Conservation (phyloP, 2,797 vertebrate species). For the Bovichtus variegatus region DNA sequence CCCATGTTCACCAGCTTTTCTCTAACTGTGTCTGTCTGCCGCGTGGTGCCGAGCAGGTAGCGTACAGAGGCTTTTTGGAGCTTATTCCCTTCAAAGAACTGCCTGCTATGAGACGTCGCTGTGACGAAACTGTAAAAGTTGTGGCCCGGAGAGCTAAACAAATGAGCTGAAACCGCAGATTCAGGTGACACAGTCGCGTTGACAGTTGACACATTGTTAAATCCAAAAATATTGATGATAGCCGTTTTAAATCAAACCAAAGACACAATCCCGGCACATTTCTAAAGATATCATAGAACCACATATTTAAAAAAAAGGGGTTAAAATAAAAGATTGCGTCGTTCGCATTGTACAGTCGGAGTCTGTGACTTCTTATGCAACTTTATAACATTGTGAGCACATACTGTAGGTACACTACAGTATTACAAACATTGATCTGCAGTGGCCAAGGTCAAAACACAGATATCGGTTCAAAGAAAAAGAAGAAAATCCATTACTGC, state of each 20-base stretch:
- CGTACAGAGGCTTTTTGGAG: not conserved
- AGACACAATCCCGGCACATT: not conserved
- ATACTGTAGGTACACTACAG: no score
- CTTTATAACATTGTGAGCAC: no score
- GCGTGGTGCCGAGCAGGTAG: no score
- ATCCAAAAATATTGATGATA: not conserved
- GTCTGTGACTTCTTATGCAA: not conserved
- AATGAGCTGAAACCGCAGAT: not conserved
- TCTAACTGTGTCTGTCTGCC: no score
- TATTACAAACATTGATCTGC: not conserved
- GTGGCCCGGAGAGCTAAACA: not conserved
- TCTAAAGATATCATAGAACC: not conserved
- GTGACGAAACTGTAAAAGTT: not conserved
- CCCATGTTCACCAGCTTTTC: no score
- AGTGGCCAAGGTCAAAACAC: not conserved
- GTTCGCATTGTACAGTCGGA: not conserved
- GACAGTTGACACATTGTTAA: no score
- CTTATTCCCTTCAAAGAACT: not conserved
- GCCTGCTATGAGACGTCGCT: not conserved
- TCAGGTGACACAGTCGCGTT: not conserved
- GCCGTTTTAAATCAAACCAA: not conserved
- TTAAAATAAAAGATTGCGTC: not conserved
- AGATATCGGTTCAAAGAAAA: slow-evolving; percentile 13
- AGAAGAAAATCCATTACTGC: slow-evolving; percentile 16
- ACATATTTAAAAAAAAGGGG: not conserved